phyloP scores from a whole-genome alignment of 2,113 vertebrate species.

The Grallaria varia region DNA sequence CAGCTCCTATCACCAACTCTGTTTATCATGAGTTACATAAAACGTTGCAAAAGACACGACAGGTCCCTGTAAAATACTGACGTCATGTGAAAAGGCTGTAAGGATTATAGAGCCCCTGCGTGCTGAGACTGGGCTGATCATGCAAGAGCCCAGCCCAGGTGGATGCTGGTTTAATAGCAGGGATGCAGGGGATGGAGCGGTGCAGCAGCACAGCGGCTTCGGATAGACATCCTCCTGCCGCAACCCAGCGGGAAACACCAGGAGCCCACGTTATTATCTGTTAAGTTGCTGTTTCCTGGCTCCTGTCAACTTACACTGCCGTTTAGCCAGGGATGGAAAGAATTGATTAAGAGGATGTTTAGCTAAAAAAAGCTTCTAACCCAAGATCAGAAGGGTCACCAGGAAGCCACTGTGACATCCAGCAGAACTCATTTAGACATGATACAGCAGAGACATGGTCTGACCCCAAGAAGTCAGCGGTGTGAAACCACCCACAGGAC shows the following conservation, averaged over 20 bases:
- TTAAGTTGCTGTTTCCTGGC: not conserved
- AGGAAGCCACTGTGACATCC: not conserved
- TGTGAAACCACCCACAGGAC: not conserved
- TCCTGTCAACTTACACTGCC: not conserved
- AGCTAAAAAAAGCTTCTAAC: not conserved
- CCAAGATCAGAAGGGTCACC: not conserved
- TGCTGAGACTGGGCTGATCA: not conserved
- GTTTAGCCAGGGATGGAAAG: not conserved
- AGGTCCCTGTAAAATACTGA: not conserved
- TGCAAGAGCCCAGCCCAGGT: not conserved
- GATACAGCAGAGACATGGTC: rapidly evolving
- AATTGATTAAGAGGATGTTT: not conserved
- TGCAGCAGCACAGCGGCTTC: not conserved
- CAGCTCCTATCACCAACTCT: not conserved
- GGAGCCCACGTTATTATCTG: not conserved
- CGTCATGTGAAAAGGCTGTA: not conserved
- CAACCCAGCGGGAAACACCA: not conserved
- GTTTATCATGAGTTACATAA: not conserved
- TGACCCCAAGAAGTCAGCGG: not conserved
- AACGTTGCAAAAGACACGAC: not conserved
- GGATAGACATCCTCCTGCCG: not conserved
- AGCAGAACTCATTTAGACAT: not conserved
- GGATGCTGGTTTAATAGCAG: not conserved
- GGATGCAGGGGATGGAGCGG: rapidly evolving
- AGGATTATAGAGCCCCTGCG: not conserved